Conservation (phyloP, 2,113 vertebrate species). For the Mesembrinibis cayennensis region DNA sequence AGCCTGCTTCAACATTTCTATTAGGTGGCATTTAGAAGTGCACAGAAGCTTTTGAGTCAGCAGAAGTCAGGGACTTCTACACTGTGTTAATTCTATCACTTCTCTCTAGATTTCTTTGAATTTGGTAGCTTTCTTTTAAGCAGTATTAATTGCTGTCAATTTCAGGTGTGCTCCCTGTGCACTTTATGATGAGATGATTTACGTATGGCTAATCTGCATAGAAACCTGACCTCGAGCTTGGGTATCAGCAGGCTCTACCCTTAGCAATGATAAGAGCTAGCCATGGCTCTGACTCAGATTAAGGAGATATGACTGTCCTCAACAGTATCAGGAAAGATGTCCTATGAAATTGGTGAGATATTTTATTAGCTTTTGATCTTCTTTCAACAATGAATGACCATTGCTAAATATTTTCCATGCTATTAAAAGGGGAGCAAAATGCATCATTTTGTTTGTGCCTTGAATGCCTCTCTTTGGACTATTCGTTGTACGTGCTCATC, state of each 20-base stretch:
- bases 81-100: not conserved
- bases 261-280: not conserved
- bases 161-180: not conserved
- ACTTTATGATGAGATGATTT: not conserved
- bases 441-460: accelerated
- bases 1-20: not conserved
- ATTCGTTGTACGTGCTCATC: not conserved
- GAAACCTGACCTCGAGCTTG: not conserved
- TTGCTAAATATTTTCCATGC: not conserved
- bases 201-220: not conserved
- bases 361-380: not conserved
- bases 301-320: not conserved
- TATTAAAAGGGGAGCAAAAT: not conserved
- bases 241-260: not conserved
- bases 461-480: not conserved
- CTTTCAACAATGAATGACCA: not conserved
- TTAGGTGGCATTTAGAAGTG: not conserved
- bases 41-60: not conserved
- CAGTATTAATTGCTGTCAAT: not conserved
- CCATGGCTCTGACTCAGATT: not conserved
- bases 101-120: not conserved
- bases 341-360: not conserved
- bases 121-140: not conserved
- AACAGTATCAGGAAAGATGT: not conserved
- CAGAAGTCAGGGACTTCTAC: not conserved